phyloP scores from a whole-genome alignment of 2,888 invertebrate species.

The Eilema sororculum region DNA sequence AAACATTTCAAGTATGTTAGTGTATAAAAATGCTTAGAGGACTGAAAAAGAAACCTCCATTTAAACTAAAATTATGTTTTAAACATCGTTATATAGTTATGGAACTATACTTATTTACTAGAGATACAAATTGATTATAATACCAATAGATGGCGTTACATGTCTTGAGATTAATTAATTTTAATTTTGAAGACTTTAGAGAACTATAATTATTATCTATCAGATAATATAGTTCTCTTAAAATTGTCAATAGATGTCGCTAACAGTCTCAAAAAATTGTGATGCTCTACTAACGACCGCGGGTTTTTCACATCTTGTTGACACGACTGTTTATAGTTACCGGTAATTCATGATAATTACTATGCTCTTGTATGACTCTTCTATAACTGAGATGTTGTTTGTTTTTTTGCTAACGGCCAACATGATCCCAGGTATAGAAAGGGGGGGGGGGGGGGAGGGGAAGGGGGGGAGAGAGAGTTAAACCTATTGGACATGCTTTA shows the following conservation, averaged over 20 bases:
- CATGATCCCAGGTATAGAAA: background rate
- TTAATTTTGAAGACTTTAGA: too few species aligned
- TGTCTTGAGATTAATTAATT: background rate
- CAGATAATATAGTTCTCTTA: background rate
- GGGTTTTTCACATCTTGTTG: background rate
- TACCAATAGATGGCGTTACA: constrained; percentile 23
- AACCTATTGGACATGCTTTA: too few species aligned
- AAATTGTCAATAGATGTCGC: background rate
- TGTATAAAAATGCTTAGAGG: background rate
- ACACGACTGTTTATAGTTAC: too few species aligned
- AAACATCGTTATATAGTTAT: background rate
- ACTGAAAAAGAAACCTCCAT: too few species aligned
- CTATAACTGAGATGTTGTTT: background rate
- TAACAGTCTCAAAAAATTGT: background rate
- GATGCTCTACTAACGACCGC: too few species aligned
- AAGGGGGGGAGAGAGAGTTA: too few species aligned
- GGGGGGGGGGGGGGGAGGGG: background rate
- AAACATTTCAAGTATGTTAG: too few species aligned
- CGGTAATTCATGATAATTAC: background rate
- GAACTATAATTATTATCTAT: too few species aligned
- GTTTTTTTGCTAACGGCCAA: background rate
- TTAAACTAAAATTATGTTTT: background rate
- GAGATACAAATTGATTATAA: background rate
- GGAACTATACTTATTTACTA: too few species aligned
- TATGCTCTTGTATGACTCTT: background rate